Evolutionary conservation across 2,113 vertebrate species (phyloP), one percentile per base, ranked within the genome.

Genomic region (Bagarius yarrelli): DNA sequence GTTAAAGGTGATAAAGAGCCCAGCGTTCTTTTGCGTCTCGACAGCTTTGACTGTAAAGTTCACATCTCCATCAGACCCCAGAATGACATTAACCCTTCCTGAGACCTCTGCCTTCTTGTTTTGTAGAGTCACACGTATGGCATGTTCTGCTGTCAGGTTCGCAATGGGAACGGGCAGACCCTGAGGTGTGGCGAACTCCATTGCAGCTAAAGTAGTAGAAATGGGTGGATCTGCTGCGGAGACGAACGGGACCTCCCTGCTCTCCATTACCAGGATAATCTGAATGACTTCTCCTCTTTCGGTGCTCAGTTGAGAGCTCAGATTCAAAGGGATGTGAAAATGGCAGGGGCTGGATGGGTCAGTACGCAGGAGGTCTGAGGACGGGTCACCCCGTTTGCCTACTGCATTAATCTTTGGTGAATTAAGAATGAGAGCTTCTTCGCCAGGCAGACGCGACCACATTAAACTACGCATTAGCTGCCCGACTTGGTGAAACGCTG

Each of bases 131-230:
- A 94, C 84, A 16, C 79, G 83, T 71, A 95, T 94, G 56, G 91
- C 90, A 14, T 78, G 84, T 23, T 92, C 90, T 5, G 61, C 61
- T 4, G 89, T 83, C 70, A 94, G 86, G 81, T 91, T 87, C 53
- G 78, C 71, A 50, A 95, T 84, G 2, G 88, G 76, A 67, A 94
- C 87, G 1, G 85, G 79, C 8, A 79, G 80, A n/a, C 94, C 94
- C 47, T 89, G 85, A 8, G 91, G 87, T 0, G 92, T 92, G 82
- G 72, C 86, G 76, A 95, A 88, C 88, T 95, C 93, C 91, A 95
- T 92, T 61, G 90, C 91, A 12, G 90, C 90, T 63, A 95, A 80
- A 12, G 27, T 53, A 23, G 94, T 94, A 11, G 93, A 93, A 72
- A 95, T 92, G 0, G 92, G 87, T 27, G 90, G 90, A 34, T 88